A percentile compares a stretch with the other conserved stretches of the same genome.
Conservation (phyloP, 2,113 vertebrate species). For the Elgaria multicarinata region DNA sequence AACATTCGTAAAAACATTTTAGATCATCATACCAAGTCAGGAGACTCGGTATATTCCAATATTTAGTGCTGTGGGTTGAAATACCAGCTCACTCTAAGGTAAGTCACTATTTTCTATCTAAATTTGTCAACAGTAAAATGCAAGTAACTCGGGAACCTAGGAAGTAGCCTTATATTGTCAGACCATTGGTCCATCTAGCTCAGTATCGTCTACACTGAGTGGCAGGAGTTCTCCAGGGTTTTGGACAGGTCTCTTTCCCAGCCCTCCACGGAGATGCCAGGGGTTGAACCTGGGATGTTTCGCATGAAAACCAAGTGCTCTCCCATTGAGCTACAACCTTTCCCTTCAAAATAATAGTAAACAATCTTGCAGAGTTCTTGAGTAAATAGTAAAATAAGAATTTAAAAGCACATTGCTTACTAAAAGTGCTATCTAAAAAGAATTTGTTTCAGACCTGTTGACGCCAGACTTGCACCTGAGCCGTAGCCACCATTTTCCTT, state of each 20-base stretch:
- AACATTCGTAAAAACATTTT: background rate
- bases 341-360: background rate
- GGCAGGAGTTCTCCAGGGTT: background rate
- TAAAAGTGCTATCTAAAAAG: background rate
- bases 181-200: background rate
- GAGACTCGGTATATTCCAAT: background rate
- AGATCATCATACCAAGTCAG: background rate
- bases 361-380: background rate
- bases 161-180: background rate
- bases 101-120: background rate
- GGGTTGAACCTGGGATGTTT: background rate
- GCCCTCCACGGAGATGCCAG: background rate
- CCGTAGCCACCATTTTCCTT: background rate
- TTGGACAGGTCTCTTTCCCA: background rate
- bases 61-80: background rate
- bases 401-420: background rate
- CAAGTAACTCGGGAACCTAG: background rate
- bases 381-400: too few species aligned
- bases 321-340: background rate
- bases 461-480: background rate
- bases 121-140: background rate
- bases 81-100: background rate
- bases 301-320: too few species aligned
- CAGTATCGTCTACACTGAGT: background rate
- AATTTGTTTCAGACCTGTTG: background rate